A percentile compares a stretch with the other conserved stretches of the same genome.
These are phyloP conservation scores for Monarcha castaneiventris DNA, from an alignment of 2,113 vertebrate species.

Conservation along the genomic window DNA sequence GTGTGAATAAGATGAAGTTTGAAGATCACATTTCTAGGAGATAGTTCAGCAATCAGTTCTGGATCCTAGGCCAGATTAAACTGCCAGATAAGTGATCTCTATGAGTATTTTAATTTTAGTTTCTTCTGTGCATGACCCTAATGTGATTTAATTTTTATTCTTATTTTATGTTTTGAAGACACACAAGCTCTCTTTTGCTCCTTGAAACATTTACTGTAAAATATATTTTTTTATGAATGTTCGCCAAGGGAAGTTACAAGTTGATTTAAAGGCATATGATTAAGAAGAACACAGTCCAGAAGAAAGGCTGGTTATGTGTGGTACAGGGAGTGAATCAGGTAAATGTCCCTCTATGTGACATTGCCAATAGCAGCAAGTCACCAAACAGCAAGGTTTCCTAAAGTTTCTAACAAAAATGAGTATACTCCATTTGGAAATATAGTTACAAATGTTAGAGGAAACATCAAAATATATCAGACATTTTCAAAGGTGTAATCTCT, in stretches of 20 bases:
- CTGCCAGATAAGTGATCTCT: slow-evolving; percentile 21
- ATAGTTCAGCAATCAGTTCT: slow-evolving; percentile 50
- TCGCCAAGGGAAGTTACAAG: not conserved
- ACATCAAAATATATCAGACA: not conserved
- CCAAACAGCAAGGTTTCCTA: not conserved
- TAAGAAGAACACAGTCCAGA: not conserved
- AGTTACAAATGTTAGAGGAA: not conserved
- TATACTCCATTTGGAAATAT: not conserved
- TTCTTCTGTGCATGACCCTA: not conserved
- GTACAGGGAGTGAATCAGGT: not conserved
- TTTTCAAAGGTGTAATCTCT: not conserved
- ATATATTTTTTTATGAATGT: not conserved
- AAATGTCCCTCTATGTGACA: not conserved
- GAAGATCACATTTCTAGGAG: slow-evolving; percentile 47
- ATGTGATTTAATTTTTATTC: not conserved
- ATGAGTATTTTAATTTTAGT: slow-evolving; percentile 34
- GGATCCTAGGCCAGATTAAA: slow-evolving; percentile 45
- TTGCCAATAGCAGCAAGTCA: not conserved
- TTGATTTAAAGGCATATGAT: slow-evolving; percentile 14
- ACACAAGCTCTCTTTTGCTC: not conserved
- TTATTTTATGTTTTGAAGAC: not conserved
- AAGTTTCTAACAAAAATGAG: not conserved
- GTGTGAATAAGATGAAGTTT: slow-evolving; percentile 45
- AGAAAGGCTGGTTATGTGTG: not conserved
- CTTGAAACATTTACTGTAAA: not conserved